Base-by-base conservation (phyloP, 1,140 invertebrate species). In the Rhopalosiphum padi region DNA sequence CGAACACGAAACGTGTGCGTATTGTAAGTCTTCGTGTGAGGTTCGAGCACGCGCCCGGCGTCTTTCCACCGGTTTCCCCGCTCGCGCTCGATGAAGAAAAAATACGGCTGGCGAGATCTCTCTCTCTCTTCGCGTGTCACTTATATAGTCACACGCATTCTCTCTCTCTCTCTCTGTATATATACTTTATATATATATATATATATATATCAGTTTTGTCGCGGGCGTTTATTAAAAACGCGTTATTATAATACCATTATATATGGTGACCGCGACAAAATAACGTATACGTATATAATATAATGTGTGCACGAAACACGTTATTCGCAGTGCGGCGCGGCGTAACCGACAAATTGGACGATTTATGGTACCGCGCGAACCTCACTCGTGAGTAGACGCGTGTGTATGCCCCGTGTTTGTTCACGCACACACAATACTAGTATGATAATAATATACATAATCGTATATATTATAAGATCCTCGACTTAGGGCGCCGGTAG, bases 201-300 rank as follows among this genome's bases (percentile, higher is more conserved):
- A 51, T 51, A 51, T 51, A 4, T 51, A 51, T 51, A 51, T 51
- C 23, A 43, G 85, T 77, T n/a, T 48, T 51, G 87, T 89, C 87
- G 87, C 48, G 87, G 90, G 55, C 60, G 90, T 91, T 48, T 91
- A 91, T 43, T 90, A 90, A 90, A 90, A 90, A 83, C 90, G 90
- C 90, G 90, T 91, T 91, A 83, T 68, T 86, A 86, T 86, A 48
- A 30, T 46, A 48, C 60, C 60, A 77, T 77, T 35, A 48, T 48
- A 87, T 15, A 30, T 43, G 11, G 43, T 15, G 25, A 37, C 23
- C 25, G 30, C 43, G 43, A 87, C 43, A 48, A 48, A 83, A 83
- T 83, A 83, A 83, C 9, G 8, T 41, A 83, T 23, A 83, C 22
- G 21, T 18, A 68, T 68, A 68, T 30, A 68, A 55, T 6, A 7